phyloP scores from a whole-genome alignment of 2,797 vertebrate genomes.

The Bufotes viridis region DNA sequence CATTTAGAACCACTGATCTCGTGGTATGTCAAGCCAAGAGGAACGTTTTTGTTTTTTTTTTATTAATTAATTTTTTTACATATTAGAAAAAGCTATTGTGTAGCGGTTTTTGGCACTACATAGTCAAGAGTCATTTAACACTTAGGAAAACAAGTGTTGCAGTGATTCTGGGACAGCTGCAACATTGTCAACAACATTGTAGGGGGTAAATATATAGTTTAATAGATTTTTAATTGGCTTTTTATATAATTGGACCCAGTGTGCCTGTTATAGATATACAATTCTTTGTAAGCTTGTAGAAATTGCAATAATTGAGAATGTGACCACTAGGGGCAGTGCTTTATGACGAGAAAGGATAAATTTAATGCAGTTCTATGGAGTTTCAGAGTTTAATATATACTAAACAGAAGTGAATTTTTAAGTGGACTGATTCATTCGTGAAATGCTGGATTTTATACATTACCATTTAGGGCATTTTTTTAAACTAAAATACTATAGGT shows the following conservation, averaged over 20 bases:
- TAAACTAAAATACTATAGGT: neutral
- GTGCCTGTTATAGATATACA: slow-evolving; percentile 10
- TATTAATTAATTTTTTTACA: neutral
- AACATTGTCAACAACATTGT: neutral
- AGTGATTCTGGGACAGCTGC: neutral
- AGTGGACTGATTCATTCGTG: neutral
- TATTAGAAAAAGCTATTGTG: neutral
- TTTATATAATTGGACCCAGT: slow-evolving; percentile 9
- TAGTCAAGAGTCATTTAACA: neutral
- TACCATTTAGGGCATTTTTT: neutral
- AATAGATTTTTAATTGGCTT: slow-evolving; percentile 16
- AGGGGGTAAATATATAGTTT: slow-evolving; percentile 25
- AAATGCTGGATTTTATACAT: neutral
- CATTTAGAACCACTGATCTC: neutral
- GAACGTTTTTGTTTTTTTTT: too few relatives aligned
- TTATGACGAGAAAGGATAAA: neutral
- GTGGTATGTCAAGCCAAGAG: neutral
- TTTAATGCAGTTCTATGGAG: neutral
- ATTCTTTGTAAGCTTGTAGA: neutral
- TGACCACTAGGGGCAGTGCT: neutral
- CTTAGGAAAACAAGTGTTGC: slow-evolving; percentile 8
- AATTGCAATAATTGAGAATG: neutral
- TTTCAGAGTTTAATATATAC: neutral
- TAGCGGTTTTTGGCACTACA: neutral
- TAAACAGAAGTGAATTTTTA: neutral